phyloP scores from a whole-genome alignment of 2,888 invertebrate species.

The Leucophenga montana region DNA sequence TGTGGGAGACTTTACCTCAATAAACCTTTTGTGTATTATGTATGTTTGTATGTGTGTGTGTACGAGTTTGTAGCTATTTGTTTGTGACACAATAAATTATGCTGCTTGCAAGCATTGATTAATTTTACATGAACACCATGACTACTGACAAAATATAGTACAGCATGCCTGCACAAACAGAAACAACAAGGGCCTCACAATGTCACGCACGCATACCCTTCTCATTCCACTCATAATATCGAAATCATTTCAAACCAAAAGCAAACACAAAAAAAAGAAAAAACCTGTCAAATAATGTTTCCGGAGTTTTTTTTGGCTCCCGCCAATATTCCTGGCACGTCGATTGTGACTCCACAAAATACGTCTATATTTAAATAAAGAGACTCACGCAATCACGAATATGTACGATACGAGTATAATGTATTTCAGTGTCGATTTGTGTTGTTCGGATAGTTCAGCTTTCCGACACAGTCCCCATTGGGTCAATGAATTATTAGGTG shows the following conservation, averaged over 20 bases:
- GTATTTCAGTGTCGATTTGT: slow-evolving; percentile 30
- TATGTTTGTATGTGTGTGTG: no score
- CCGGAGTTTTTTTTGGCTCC: not conserved
- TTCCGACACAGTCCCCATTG: slow-evolving; percentile 39
- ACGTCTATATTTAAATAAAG: no score
- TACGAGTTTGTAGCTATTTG: slow-evolving; percentile 42
- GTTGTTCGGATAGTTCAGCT: not conserved
- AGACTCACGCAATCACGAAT: no score
- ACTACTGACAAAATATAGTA: slow-evolving; percentile 37
- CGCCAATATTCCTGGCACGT: not conserved
- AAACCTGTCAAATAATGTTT: slow-evolving; percentile 14
- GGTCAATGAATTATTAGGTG: slow-evolving; percentile 62
- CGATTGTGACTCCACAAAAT: not conserved
- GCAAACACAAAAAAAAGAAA: not conserved
- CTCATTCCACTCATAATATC: not conserved
- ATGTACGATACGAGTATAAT: no score
- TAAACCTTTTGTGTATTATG: no score
- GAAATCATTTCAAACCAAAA: not conserved
- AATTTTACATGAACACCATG: slow-evolving; percentile 61
- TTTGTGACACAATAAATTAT: slow-evolving; percentile 67
- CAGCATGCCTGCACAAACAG: slow-evolving; percentile 36
- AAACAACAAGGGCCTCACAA: slow-evolving; percentile 16
- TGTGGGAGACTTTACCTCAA: no score
- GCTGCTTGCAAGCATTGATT: slow-evolving; percentile 61
- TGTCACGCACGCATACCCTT: slow-evolving; percentile 3